A percentile compares a stretch with the other conserved stretches of the same genome.
phyloP scores from a whole-genome alignment of 2,797 vertebrate species.

The Clarias laeviceps region DNA sequence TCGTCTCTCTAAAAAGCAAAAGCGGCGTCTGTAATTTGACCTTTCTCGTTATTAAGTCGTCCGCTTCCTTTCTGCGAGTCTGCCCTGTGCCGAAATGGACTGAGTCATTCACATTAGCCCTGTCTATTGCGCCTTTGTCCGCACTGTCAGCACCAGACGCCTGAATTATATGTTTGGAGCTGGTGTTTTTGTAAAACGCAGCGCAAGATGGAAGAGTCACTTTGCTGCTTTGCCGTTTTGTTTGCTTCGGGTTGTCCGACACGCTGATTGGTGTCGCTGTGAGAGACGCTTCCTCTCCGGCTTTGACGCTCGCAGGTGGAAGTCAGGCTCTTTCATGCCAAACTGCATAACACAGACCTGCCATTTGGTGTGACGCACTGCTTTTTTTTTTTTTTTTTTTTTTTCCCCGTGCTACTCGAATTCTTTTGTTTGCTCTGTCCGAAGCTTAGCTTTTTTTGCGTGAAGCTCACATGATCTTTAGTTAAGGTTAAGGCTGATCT shows the following conservation, averaged over 20 bases:
- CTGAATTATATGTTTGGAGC: conserved; percentile 49
- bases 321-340: conserved; percentile 43
- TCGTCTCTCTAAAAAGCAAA: neutral
- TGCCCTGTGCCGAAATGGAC: conserved; percentile 11
- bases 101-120: conserved; percentile 18
- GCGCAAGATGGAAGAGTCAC: conserved; percentile 47
- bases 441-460: neutral
- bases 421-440: conserved; percentile 11
- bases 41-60: neutral
- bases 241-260: conserved; percentile 44
- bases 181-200: conserved; percentile 40
- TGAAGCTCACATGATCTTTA: neutral
- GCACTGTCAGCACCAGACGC: conserved; percentile 18
- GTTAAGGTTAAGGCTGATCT: neutral
- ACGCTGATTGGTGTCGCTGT: conserved; percentile 22
- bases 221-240: conserved; percentile 42
- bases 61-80: neutral
- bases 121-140: conserved; percentile 37
- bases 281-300: conserved; percentile 33
- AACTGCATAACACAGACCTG: conserved; percentile 48
- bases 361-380: conserved; percentile 31
- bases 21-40: neutral
- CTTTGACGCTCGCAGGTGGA: conserved; percentile 43
- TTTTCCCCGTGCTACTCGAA: neutral
- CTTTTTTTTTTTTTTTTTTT: neutral